Conservation (phyloP, 2,797 vertebrate genomes). For the Centropyge bicolor region DNA sequence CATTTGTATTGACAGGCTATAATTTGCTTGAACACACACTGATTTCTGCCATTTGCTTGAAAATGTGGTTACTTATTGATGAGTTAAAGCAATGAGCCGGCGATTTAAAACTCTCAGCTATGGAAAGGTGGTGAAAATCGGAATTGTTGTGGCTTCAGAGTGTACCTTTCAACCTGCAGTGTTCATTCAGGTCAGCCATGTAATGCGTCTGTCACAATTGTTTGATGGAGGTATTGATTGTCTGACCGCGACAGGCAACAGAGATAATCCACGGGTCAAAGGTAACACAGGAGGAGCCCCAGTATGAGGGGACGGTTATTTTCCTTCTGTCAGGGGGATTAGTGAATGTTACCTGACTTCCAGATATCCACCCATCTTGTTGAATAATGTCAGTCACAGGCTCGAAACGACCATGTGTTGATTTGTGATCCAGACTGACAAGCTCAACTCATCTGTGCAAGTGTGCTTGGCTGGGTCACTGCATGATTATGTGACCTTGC, state of each 20-base stretch:
- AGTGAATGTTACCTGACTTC: constrained; percentile 57
- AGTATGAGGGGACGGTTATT: neutral
- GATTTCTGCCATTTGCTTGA: constrained; percentile 11
- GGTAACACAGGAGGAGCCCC: constrained; percentile 19
- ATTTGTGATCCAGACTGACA: constrained; percentile 77
- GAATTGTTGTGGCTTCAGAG: neutral
- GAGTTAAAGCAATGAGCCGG: constrained; percentile 3
- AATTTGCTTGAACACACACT: constrained; percentile 18
- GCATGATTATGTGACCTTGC: constrained; percentile 81
- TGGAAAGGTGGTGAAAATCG: constrained; percentile 9
- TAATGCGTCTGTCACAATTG: constrained; percentile 2
- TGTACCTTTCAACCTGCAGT: constrained; percentile 21
- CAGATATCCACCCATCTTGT: constrained; percentile 55
- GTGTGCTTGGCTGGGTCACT: constrained; percentile 75
- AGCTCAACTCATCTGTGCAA: constrained; percentile 77
- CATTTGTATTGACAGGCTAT: constrained; percentile 41
- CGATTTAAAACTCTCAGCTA: neutral
- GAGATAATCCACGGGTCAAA: constrained; percentile 43
- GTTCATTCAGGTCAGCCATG: constrained; percentile 17
- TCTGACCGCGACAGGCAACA: constrained; percentile 9
- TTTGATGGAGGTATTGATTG: constrained; percentile 36
- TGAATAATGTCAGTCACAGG: constrained; percentile 53
- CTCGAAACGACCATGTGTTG: constrained; percentile 62
- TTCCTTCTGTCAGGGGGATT: constrained; percentile 39
- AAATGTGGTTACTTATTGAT: neutral